These are phyloP conservation scores for Muscicapa striata DNA, from an alignment of 2,797 vertebrate species.

Conservation along the genomic window DNA sequence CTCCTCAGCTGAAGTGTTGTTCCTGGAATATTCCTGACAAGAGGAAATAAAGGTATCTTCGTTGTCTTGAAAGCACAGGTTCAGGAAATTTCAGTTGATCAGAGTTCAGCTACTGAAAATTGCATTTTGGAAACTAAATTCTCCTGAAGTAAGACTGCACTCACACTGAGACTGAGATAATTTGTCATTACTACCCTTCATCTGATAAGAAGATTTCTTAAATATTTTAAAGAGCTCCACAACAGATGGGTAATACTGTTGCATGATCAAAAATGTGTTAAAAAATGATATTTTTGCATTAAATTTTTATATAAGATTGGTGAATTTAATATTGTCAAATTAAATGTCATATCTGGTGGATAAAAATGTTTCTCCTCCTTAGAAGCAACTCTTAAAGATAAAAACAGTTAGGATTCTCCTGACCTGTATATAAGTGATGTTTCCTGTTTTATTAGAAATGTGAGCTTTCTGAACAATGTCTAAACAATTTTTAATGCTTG, in stretches of 20 bases:
- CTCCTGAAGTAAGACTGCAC: background rate
- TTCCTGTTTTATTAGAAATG: background rate
- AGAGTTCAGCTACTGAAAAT: background rate
- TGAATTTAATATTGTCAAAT: slow-evolving; percentile 9
- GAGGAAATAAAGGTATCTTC: background rate
- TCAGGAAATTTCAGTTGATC: background rate
- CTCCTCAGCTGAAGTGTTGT: accelerated
- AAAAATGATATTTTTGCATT: background rate
- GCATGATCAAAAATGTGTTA: background rate
- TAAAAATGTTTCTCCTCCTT: background rate
- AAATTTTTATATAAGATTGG: background rate
- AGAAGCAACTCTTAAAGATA: background rate
- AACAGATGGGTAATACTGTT: background rate
- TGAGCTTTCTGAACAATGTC: background rate
- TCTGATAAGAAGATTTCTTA: background rate
- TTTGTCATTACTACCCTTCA: background rate
- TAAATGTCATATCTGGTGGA: background rate
- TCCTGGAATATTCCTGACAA: background rate
- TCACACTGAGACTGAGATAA: background rate
- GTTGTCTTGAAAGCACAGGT: background rate
- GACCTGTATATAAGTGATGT: background rate
- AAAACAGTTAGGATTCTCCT: background rate
- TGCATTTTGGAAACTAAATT: background rate
- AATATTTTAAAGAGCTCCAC: background rate
- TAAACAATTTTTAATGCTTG: background rate